Evolutionary conservation across 1,140 invertebrate genomes (phyloP).

Genomic region (Heliconius himera): DNA sequence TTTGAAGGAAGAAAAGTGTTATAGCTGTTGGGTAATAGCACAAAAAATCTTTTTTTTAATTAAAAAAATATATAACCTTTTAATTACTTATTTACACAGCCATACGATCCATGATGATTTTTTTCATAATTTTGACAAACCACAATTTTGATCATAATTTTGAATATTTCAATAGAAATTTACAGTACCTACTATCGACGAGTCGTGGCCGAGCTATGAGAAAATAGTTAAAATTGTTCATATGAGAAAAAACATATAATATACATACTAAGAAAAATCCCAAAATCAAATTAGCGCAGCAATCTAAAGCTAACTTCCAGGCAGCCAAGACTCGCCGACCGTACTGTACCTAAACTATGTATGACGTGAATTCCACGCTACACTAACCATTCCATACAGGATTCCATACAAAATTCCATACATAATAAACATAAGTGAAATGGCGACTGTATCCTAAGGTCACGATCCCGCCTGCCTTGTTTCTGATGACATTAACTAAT

Average conservation of each 20-base stretch:
- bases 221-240: too few relatives aligned
- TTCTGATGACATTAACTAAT: constrained; percentile 10
- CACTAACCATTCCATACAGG: not conserved
- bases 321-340: too few relatives aligned
- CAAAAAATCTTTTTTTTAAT: too few relatives aligned
- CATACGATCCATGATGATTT: too few relatives aligned
- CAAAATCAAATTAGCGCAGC: not conserved
- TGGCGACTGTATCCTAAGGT: not conserved
- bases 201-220: too few relatives aligned
- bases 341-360: not conserved
- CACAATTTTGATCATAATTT: too few relatives aligned
- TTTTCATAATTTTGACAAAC: too few relatives aligned
- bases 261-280: not conserved
- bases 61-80: too few relatives aligned
- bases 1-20: not conserved
- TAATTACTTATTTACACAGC: too few relatives aligned
- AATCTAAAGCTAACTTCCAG: not conserved
- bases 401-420: constrained; percentile 2
- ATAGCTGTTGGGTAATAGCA: not conserved
- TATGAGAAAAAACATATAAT: too few relatives aligned
- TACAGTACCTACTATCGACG: too few relatives aligned
- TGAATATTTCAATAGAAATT: too few relatives aligned
- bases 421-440: not conserved
- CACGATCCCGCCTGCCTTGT: constrained; percentile 10
- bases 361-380: not conserved